Base-by-base conservation (phyloP, 1,140 invertebrate genomes). In the Mamestra configurata region DNA sequence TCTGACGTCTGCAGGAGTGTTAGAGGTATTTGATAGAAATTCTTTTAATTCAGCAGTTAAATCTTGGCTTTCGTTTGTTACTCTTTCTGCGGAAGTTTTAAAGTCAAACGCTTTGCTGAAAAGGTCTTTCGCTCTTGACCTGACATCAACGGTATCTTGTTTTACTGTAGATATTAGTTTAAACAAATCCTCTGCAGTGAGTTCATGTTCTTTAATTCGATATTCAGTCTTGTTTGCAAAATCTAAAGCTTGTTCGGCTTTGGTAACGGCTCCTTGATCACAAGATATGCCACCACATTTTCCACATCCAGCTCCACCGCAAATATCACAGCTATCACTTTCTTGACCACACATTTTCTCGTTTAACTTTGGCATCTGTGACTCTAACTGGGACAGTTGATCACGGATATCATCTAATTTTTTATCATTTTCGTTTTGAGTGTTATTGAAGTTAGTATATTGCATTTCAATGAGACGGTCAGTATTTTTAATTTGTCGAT, bases 281-380 rank as follows among this genome's bases (percentile, higher is more conserved):
- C 99, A 99, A 18, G 98, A 98, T 31, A 98, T 95, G 13, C 98
- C 98, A 68, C 98, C 98, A 95, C 99, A 99, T 88, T 96, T 97
- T 35, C 96, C 97, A 95, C 99, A 99, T 0, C 98, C 98, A 53
- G 98, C 99, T 20, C 99, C 99, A 40, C 99, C 99, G 95, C 99
- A 99, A 37, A 98, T 96, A 89, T 99, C 98, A 93, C 99, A 99
- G 49, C 97, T 97, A 86, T 98, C 97, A 27, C 98, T 98, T 37
- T 96, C 96, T 86, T 97, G 97, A 82, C 98, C 98, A 95, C 99
- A 99, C 91, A 99, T 98, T 93, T 98, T 95, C 55, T 97, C 95
- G 95, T 99, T 99, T 27, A 99, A 95, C 79, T 97, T 97, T 0
- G 98, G 98, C 85, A 99, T 97, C 71, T 96, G 95, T 0, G 95